Evolutionary conservation across 2,797 vertebrate species (phyloP).

Genomic region (Pogoniulus pusillus): DNA sequence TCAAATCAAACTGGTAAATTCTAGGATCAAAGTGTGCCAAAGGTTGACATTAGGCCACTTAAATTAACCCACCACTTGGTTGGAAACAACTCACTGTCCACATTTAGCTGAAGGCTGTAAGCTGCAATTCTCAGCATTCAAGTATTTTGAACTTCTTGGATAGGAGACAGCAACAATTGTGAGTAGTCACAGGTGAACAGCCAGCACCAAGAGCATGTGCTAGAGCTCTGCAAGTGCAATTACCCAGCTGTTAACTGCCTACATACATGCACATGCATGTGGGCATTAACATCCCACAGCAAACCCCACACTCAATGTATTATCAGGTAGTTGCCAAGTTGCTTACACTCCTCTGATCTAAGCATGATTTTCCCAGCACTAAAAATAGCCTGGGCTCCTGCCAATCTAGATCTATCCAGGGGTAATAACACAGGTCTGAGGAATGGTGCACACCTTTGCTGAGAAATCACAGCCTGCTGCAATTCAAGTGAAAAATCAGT

Average conservation of each 20-base stretch:
- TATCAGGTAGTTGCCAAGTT: background rate
- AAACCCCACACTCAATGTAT: background rate
- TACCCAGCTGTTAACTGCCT: background rate
- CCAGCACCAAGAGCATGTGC: background rate
- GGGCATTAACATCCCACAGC: background rate
- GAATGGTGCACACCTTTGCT: background rate
- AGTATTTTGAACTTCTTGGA: background rate
- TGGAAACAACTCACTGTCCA: background rate
- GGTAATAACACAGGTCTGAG: background rate
- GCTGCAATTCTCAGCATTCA: background rate
- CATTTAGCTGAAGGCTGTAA: background rate
- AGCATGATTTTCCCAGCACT: background rate
- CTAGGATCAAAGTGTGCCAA: background rate
- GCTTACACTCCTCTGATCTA: background rate
- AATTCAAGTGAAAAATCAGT: slow-evolving; percentile 6
- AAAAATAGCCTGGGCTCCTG: background rate
- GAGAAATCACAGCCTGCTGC: background rate
- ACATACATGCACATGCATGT: background rate
- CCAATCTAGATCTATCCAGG: background rate
- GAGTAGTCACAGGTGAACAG: background rate
- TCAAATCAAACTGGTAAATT: background rate
- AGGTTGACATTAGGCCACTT: background rate
- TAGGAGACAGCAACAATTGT: background rate
- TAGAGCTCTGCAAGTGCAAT: background rate
- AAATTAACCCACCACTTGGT: background rate